Evolutionary conservation across 2,113 vertebrate species (phyloP), one percentile per base, ranked within the genome.

Genomic region (Cygnus atratus): DNA sequence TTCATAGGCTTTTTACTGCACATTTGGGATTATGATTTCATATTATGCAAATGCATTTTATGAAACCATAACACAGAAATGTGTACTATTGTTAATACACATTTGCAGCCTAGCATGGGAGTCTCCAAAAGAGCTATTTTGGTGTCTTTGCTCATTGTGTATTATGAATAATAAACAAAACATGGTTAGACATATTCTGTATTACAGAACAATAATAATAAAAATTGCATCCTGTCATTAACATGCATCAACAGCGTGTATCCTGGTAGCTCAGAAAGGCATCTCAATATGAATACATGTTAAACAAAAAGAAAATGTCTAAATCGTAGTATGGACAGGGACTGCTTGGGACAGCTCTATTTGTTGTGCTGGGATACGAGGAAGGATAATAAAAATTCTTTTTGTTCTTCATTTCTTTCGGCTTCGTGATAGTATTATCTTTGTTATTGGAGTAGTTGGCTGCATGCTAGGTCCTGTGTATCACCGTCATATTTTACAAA

Each of bases 31-130:
- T 97, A 97, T 96, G 97, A 97, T 97, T 98, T 98, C 95, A 92
- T 98, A 97, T 98, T 98, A 98, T 98, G 98, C 97, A 98, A 97
- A 98, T 98, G 77, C 59, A 78, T 98, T 98, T 98, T 98, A 98
- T 98, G 97, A 97, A 97, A 97, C 97, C 93, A 83, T 98, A 98
- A 98, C 92, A 95, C 66, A 96, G 96, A 97, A 96, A 97, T 96
- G 96, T 96, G 95, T 97, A 95, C 97, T 96, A 92, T 97, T 91
- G 88, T 96, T 98, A 98, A 98, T 96, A 94, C 80, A 75, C 84
- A 90, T 97, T 98, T 98, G 95, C 65, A 37, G 87, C 95, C 41
- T n/a, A 90, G 90, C 83, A 95, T 85, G 89, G 84, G 96, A 97
- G 91, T 92, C 91, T 97, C 96, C 96, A 97, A 96, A 97, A 96